Conservation (phyloP, 2,888 invertebrate genomes). For the Agriopis marginaria region DNA sequence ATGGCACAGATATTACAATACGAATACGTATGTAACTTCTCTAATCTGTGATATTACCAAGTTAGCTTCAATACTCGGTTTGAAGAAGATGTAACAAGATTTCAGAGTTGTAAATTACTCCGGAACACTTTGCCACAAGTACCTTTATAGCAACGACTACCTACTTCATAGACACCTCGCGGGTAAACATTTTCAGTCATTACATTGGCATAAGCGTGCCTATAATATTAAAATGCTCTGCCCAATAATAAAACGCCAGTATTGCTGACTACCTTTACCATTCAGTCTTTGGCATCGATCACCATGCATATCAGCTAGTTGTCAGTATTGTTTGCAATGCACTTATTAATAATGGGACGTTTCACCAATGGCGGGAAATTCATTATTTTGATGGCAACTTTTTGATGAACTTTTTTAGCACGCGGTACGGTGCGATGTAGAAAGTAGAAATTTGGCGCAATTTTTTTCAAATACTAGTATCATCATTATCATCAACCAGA, state of each 20-base stretch:
- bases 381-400: no score
- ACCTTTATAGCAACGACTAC: background rate
- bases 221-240: background rate
- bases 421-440: no score
- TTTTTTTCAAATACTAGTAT: no score
- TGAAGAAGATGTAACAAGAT: conserved; percentile 18
- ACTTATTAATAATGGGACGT: background rate
- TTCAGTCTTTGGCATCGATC: background rate
- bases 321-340: background rate
- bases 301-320: background rate
- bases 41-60: conserved; percentile 12
- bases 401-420: no score
- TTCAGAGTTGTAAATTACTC: conserved; percentile 18
- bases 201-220: background rate
- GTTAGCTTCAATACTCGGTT: conserved; percentile 5
- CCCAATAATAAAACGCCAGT: background rate
- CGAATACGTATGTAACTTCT: conserved; percentile 4
- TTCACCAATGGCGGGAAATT: no score
- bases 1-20: background rate
- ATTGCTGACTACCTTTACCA: background rate
- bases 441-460: no score
- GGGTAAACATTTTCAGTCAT: background rate
- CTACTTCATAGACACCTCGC: no score
- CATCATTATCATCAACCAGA: no score
- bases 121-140: conserved; percentile 10